Percentiles rank a stretch among this genome's conserved stretches.
phyloP scores from a whole-genome alignment of 2,888 invertebrate genomes.

The Caenorhabditis sp. region DNA sequence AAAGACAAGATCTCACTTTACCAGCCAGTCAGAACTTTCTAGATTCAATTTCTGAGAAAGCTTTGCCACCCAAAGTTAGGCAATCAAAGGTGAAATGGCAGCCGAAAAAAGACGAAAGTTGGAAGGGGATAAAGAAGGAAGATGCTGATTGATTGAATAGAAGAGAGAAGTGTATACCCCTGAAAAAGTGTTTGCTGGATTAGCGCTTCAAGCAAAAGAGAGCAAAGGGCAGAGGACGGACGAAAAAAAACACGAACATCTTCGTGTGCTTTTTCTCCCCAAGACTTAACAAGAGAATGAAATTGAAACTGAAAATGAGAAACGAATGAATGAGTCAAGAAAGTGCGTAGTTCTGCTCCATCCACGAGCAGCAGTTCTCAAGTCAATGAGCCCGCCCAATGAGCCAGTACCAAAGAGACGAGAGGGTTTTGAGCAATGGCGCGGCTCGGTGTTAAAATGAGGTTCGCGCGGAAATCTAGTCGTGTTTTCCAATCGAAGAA shows the following conservation, averaged over 20 bases:
- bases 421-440: not conserved
- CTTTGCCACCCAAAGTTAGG: conserved; percentile 13
- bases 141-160: conserved; percentile 40
- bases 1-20: not conserved
- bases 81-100: conserved; percentile 18
- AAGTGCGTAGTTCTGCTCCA: conserved; percentile 33
- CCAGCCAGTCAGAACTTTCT: not conserved
- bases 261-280: conserved; percentile 13
- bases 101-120: not conserved
- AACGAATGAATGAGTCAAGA: not conserved
- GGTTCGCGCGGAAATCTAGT: not conserved
- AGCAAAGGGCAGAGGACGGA: not conserved
- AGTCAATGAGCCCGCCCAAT: conserved; percentile 9
- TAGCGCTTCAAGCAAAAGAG: conserved; percentile 4
- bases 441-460: not conserved
- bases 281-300: conserved; percentile 30
- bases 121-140: conserved; percentile 1
- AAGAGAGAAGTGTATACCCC: not conserved
- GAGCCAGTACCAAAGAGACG: conserved; percentile 7
- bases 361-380: not conserved
- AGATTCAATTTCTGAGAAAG: conserved; percentile 22
- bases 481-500: conserved; percentile 9
- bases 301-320: conserved; percentile 42
- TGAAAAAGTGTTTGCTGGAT: conserved; percentile 13
- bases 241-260: conserved; percentile 27